phyloP scores from a whole-genome alignment of 1,140 invertebrate genomes.

The Danaus melanippus region DNA sequence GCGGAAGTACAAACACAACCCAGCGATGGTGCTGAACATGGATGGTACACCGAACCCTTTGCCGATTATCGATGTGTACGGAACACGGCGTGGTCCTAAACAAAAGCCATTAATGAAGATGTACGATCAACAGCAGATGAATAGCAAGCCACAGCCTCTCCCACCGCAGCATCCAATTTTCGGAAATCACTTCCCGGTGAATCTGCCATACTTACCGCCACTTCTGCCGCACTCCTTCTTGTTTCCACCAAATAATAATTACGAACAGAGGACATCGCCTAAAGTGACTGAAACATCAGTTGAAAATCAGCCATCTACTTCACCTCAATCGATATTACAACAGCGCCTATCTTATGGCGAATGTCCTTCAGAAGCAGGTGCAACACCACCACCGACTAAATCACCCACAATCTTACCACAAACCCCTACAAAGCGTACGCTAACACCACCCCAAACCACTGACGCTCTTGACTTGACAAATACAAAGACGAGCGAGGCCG shows the following conservation, averaged over 20 bases:
- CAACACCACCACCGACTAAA: constrained; percentile 36
- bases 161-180: constrained; percentile 56
- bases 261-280: constrained; percentile 46
- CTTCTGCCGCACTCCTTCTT: constrained; percentile 61
- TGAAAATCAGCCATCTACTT: constrained; percentile 30
- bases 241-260: constrained; percentile 65
- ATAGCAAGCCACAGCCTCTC: constrained; percentile 35
- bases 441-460: constrained; percentile 40
- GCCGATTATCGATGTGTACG: constrained; percentile 92
- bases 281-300: constrained; percentile 25
- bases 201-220: constrained; percentile 58
- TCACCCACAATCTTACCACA: constrained; percentile 47
- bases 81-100: constrained; percentile 88
- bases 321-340: constrained; percentile 51
- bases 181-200: constrained; percentile 59
- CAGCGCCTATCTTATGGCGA: constrained; percentile 49
- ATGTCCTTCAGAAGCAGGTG: constrained; percentile 23
- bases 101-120: constrained; percentile 70
- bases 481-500: constrained; percentile 56
- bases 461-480: constrained; percentile 75
- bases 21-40: constrained; percentile 87
- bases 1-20: constrained; percentile 91
- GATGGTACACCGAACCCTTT: constrained; percentile 90
- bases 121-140: constrained; percentile 40
- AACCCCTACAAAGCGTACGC: constrained; percentile 38